Base-by-base conservation (phyloP, 2,888 invertebrate species). In the Chrysodeixis includens region DNA sequence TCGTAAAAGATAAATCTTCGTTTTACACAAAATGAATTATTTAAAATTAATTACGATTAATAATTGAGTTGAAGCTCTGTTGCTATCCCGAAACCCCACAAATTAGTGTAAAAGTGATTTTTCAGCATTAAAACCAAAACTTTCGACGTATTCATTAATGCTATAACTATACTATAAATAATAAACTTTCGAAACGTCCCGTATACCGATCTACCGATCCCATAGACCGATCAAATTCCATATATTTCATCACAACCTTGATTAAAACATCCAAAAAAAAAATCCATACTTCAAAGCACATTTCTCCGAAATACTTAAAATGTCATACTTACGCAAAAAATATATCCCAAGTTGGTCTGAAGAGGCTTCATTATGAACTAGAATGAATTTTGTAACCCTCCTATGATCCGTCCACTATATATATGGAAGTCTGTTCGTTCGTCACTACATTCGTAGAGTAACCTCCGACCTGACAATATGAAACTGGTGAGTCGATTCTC, bases 381-480 rank as follows among this genome's bases (percentile, higher is more conserved):
- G 90, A 87, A 90, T 90, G 86, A 86, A 86, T 93, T 93, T 93
- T 91, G 93, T 89, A 93, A 93, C 83, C 71, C 74, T 67, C 71
- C 79, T 79, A 72, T 76, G 78, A 67, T 66, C 69, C 54, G 68
- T 76, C 80, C 83, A 72, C 85, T 87, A 88, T 93, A 94, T 91
- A 94, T 90, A 92, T 85, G 83, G 74, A 73, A 82, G 85, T 81
- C 82, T 78, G 73, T 63, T 72, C 70, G 76, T 78, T 62, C 66
- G 80, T 82, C 75, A 81, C 64, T 88, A 90, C 94, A 94, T 88
- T 93, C 89, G 88, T 86, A 83, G 78, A 72, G 84, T 92, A 86
- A 91, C 89, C 93, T 93, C 86, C 93, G 91, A 90, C 91, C 90
- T 75, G 81, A 76, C 75, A 81, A 76, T 79, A 94, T 94, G 94